These are phyloP conservation scores for Heterotilapia buettikoferi DNA, from an alignment of 2,113 vertebrate species.

Conservation along the genomic window DNA sequence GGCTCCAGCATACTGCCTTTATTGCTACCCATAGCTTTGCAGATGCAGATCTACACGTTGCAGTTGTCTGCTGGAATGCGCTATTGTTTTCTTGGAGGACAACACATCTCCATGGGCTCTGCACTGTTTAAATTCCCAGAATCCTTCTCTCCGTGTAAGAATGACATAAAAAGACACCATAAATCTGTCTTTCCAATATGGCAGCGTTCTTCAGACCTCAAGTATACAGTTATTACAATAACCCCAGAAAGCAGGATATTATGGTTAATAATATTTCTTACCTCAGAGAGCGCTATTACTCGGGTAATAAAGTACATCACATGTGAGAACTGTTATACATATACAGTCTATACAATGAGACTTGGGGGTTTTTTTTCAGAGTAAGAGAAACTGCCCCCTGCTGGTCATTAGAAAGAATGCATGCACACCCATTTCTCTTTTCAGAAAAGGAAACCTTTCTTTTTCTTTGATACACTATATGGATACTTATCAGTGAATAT, in stretches of 20 bases:
- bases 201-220: neutral
- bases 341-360: neutral
- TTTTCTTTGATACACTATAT: neutral
- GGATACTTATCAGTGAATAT: neutral
- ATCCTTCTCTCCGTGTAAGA: neutral
- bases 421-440: neutral
- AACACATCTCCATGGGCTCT: neutral
- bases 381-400: neutral
- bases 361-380: neutral
- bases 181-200: neutral
- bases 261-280: neutral
- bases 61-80: neutral
- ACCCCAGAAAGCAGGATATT: neutral
- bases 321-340: neutral
- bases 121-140: neutral
- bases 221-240: neutral
- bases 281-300: neutral
- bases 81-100: neutral
- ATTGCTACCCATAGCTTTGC: neutral
- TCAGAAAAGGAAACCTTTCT: neutral
- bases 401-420: neutral
- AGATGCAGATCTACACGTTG: neutral
- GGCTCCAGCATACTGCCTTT: neutral
- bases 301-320: neutral
- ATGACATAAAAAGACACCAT: neutral